phyloP scores from a whole-genome alignment of 1,140 invertebrate species.

The Pachypeltis micranthus region DNA sequence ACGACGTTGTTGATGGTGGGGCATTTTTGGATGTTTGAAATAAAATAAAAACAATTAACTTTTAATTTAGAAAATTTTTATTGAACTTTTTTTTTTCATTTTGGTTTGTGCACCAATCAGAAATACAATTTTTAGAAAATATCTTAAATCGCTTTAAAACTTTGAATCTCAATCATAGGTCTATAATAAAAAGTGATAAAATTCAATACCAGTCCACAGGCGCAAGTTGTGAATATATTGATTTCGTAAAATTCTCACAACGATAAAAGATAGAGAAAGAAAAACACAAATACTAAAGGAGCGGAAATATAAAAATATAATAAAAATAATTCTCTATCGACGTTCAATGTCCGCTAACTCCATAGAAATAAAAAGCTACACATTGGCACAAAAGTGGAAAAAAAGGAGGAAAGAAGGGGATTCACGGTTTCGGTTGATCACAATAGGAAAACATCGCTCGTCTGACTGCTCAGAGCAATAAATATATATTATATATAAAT shows the following conservation, averaged over 20 bases:
- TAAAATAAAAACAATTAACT: not conserved
- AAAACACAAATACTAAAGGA: constrained; percentile 8
- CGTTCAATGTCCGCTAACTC: too few relatives aligned
- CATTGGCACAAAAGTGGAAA: not conserved
- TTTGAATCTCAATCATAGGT: too few relatives aligned
- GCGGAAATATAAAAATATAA: constrained; percentile 5
- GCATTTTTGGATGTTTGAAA: constrained; percentile 2
- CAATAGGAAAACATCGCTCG: not conserved
- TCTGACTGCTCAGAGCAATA: not conserved
- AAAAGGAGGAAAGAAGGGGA: constrained; percentile 20
- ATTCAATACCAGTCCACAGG: constrained; percentile 19
- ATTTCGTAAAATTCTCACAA: not conserved
- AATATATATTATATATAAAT: too few relatives aligned
- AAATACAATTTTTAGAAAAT: constrained; percentile 13
- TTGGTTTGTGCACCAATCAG: not conserved
- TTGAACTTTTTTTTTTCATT: constrained; percentile 3
- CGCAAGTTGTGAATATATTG: constrained; percentile 19
- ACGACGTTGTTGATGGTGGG: too few relatives aligned
- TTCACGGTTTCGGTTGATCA: not conserved
- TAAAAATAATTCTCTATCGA: not conserved
- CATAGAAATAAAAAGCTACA: constrained; percentile 9
- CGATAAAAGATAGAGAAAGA: not conserved
- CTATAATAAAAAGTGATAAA: too few relatives aligned
- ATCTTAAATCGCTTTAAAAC: too few relatives aligned
- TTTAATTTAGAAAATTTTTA: constrained; percentile 8